Base-by-base conservation (phyloP, 2,888 invertebrate genomes). In the Galerucella pusilla region DNA sequence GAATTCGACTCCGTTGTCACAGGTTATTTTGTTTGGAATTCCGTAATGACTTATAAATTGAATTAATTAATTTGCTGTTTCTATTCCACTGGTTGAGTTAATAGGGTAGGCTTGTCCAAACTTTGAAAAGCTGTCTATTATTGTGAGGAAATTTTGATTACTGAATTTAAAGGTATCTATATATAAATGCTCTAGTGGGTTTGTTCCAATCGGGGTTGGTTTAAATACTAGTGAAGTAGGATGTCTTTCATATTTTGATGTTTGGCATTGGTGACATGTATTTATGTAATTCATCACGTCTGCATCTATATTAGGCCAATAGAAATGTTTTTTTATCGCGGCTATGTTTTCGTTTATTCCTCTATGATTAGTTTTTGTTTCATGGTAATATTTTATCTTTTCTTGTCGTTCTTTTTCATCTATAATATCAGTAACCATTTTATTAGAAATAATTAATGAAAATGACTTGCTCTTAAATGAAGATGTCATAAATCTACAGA, bases 281-380 rank as follows among this genome's bases (percentile, higher is more conserved):
- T 28, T 28, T 28, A 28, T 3, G 28, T 28, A 28, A 3, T 28
- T 28, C 3, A 28, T 28, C 28, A 28, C 28, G 3, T 28, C 28
- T 28, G 28, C 28, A 3, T 28, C 28, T 28, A 28, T 28, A 28
- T 3, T 28, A 28, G 28, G 3, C 28, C 28, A 28, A 28, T 28
- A 28, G 28, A 28, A 28, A 3, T 28, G 3, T 3, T 28, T 28
- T 28, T 28, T 28, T 28, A 28, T 28, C 28, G 28, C 28, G 28
- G 28, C 28, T 28, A 28, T 28, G 3, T 28, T 28, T 28, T 28
- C 28, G 28, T 28, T 28, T 2, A 28, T 28, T 28, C 28, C 28
- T 28, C 28, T 28, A 3, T 28, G 28, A 28, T 78, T 71, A 42
- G 77, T 81, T 71, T 83, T 81, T 6, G 66, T 66, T 71, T 76